phyloP scores from a whole-genome alignment of 1,140 invertebrate species.

The Dinoponera quadriceps region DNA sequence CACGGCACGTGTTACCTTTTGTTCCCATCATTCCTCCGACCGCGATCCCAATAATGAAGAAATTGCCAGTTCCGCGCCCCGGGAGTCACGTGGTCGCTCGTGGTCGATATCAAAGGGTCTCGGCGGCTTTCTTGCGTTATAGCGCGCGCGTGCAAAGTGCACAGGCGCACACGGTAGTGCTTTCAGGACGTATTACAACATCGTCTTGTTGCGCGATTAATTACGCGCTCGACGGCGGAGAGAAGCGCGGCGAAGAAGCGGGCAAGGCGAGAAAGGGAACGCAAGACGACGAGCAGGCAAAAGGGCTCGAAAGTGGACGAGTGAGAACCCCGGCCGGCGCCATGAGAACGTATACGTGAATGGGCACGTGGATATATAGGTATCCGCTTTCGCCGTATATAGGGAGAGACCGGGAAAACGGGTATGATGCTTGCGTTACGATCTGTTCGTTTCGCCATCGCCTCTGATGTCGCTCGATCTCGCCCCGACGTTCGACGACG shows the following conservation, averaged over 20 bases:
- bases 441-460: conserved; percentile 35
- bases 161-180: conserved; percentile 38
- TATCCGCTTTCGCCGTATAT: conserved; percentile 31
- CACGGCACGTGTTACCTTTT: conserved; percentile 49
- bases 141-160: conserved; percentile 41
- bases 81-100: conserved; percentile 44
- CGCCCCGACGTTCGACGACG: not conserved
- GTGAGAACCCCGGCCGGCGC: conserved; percentile 41
- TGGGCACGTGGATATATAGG: conserved; percentile 28
- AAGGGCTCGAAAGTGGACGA: conserved; percentile 50
- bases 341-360: conserved; percentile 13
- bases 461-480: conserved; percentile 18
- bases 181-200: conserved; percentile 59
- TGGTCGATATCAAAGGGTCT: conserved; percentile 54
- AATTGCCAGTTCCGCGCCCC: conserved; percentile 50
- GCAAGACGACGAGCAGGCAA: conserved; percentile 1
- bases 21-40: conserved; percentile 46
- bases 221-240: conserved; percentile 47
- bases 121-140: conserved; percentile 53
- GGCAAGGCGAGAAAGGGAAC: conserved; percentile 10
- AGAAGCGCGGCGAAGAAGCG: conserved; percentile 20
- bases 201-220: conserved; percentile 55
- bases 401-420: conserved; percentile 34
- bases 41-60: conserved; percentile 56
- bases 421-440: conserved; percentile 36